Base-by-base conservation (phyloP, 1,140 invertebrate species). In the Brachionus sp. region DNA sequence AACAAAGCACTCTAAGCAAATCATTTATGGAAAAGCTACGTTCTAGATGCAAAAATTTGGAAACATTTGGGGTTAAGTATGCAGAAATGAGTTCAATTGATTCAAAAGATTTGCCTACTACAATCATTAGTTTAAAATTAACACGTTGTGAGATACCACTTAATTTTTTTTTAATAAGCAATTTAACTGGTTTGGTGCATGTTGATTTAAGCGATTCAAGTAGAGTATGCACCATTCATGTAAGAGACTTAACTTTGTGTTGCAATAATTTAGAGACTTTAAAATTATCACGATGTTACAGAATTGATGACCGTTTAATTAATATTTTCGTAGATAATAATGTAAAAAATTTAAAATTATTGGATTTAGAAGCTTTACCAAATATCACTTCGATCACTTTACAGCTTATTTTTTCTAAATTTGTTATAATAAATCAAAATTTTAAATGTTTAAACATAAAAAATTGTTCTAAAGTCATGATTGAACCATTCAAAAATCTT, bases 391-490 rank as follows among this genome's bases (percentile, higher is more conserved):
- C 16, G n/a, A 4, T 46, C 12, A 6, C 19, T 4, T 35, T 75
- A 5, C 12, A 75, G 25, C 10, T 75, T 13, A 35, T 70, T 39
- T 23, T 44, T 46, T 75, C 42, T 12, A 75, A 75, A 46, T 46
- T 19, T 75, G 19, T 75, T 13, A 25, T 33, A 5, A 46, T 75
- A 25, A 46, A 75, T 46, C 12, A 16, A 16, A 6, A 19, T 70
- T 70, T 70, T 39, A 75, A 46, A 25, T 75, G 13, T 46, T 75
- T 75, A 33, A 75, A 75, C 33, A n/a, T 75, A 25, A 75, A 75
- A 75, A 75, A 33, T 1, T 75, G 70, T 46, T 19, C 19, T 3
- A 75, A 75, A 13, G 6, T 75, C 6, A 75, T 50, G 46, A 5
- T 44, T 13, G 42, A 75, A 0, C 64, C 25, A 35, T 68, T 68